Base-by-base conservation (phyloP, 2,888 invertebrate genomes). In the Eupithecia centaureata region DNA sequence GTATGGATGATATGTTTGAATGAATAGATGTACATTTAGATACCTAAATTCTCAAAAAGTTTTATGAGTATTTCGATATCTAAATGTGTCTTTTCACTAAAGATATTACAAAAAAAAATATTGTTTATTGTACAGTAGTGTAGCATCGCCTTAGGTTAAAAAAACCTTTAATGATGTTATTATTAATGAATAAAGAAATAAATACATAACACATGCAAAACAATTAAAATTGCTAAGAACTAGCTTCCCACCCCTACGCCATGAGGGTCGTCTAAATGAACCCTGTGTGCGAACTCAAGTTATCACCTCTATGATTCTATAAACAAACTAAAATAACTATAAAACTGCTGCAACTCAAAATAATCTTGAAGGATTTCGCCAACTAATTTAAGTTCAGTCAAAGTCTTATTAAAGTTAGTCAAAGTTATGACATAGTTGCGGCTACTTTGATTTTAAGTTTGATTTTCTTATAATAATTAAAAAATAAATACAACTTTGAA, bases 301-400 rank as follows among this genome's bases (percentile, higher is more conserved):
- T 52, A 27, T 15, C 27, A 27, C 15, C 2, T 3, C 52, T 27
- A 52, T 52, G 52, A 25, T 15, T 25, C 25, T 15, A 52, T 52
- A 52, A 52, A 52, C 52, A 52, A 52, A 52, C 52, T 52, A 15
- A 27, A 27, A 25, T 27, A 52, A 15, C 51, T 52, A 51, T 51
- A 52, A 52, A 52, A 7, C 7, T 27, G 51, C 25, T 13, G 15
- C 47, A 52, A 52, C 27, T 27, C 2, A 5, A 27, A 7, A 15
- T 13, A 15, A 27, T 52, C 52, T 52, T 27, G 27, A 52, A 52
- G 52, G 27, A 15, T 15, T 52, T 52, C 5, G 15, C 27, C 15
- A 52, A 52, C 52, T 52, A 27, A 52, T 52, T 52, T 52, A 25
- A 52, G 25, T 52, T 25, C 5, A 2, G n/a, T 38, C n/a, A 25